Evolutionary conservation across 2,113 vertebrate genomes (phyloP).

Genomic region (Microtus oregoni): DNA sequence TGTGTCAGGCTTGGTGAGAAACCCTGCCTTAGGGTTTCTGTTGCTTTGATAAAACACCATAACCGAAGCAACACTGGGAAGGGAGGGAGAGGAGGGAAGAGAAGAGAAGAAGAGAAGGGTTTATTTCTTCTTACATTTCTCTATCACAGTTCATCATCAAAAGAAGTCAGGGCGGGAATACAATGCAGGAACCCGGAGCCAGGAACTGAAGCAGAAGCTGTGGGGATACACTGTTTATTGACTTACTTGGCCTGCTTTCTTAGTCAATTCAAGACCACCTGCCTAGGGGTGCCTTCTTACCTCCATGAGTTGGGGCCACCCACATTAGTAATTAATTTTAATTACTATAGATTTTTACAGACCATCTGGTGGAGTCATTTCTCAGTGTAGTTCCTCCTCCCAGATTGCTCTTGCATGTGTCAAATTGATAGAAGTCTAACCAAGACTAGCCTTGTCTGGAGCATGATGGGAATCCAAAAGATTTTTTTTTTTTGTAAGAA

Average conservation of each 20-base stretch:
- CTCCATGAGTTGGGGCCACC: neutral
- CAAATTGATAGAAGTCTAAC: neutral
- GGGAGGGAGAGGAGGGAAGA: no score
- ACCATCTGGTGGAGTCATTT: neutral
- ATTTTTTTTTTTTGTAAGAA: neutral
- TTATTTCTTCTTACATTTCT: neutral
- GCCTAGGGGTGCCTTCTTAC: neutral
- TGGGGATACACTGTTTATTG: neutral
- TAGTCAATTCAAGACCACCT: neutral
- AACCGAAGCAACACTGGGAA: no score
- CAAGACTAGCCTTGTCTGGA: neutral
- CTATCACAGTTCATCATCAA: neutral
- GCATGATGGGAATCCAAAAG: neutral
- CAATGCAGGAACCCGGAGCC: neutral
- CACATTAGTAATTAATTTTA: neutral
- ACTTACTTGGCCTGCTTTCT: neutral
- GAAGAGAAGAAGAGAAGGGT: no score
- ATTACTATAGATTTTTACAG: neutral
- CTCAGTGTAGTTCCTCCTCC: neutral
- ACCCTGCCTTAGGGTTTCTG: neutral
- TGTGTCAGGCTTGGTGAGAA: neutral
- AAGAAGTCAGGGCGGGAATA: neutral
- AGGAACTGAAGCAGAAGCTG: neutral
- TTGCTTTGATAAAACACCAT: neutral
- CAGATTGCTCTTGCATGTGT: neutral